A percentile compares a stretch with the other conserved stretches of the same genome.
These are phyloP conservation scores for Amphimallon solstitiale DNA, from an alignment of 2,888 invertebrate species.

Conservation along the genomic window DNA sequence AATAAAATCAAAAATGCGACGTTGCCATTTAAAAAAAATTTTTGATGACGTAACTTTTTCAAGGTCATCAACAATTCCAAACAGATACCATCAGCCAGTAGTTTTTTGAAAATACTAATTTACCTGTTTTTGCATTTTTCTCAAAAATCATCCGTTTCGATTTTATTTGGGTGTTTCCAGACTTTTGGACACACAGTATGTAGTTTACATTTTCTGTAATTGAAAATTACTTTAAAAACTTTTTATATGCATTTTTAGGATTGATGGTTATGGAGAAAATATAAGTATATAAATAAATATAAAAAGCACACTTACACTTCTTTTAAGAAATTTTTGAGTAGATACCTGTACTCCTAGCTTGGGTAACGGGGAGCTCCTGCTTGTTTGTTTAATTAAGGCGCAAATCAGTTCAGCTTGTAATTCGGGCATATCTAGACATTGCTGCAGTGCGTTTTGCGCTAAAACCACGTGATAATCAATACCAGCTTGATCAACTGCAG, in stretches of 20 bases:
- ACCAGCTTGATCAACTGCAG: conserved; percentile 93
- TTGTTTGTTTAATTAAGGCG: conserved; percentile 91
- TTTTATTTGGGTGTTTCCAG: too few relatives aligned
- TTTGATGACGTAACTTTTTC: too few relatives aligned
- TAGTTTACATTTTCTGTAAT: not conserved
- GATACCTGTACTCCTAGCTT: conserved; percentile 70
- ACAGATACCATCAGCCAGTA: too few relatives aligned
- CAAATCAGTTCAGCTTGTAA: conserved; percentile 94
- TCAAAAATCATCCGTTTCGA: too few relatives aligned
- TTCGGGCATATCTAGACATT: conserved; percentile 89
- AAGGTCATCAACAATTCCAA: too few relatives aligned
- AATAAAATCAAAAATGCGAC: too few relatives aligned
- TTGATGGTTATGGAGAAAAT: conserved; percentile 29
- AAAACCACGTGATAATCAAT: conserved; percentile 98
- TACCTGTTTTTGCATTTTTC: too few relatives aligned
- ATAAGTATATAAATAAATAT: conserved; percentile 53
- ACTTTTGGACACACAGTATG: too few relatives aligned
- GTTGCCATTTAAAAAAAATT: too few relatives aligned
- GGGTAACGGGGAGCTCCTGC: conserved; percentile 80
- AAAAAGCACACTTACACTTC: conserved; percentile 73
- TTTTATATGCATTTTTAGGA: conserved; percentile 11
- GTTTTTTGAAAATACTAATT: too few relatives aligned
- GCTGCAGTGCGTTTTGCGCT: conserved; percentile 94
- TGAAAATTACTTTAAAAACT: conserved; percentile 8
- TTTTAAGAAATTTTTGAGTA: conserved; percentile 66